Evolutionary conservation across 2,888 invertebrate genomes (phyloP), one percentile per base, ranked within the genome.

Genomic region (Bugulina stolonifera): DNA sequence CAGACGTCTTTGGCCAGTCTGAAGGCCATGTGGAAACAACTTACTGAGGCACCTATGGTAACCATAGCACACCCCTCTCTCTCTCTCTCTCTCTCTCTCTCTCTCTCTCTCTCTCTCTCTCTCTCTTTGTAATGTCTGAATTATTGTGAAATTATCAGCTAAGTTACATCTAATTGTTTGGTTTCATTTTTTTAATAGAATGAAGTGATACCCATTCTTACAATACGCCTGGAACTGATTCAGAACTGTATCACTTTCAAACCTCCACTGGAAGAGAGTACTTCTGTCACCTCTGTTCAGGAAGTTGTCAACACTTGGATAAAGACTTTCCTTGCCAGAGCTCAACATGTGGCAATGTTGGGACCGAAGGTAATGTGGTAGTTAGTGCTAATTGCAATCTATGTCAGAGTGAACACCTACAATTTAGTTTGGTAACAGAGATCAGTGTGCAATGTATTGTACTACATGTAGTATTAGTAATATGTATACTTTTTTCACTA

Each of bases 221-320:
- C 80, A 18, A 80, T 84, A 32, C 79, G 82, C n/a, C 76, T 83
- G 72, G 83, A 83, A 75, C 75, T 84, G 76, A 81, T 83, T 32
- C 82, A 83, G 74, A 80, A 80, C 73, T 74, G 76, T 64, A 80
- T 83, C 2, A 78, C 80, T 35, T 83, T 83, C 79, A 75, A 80
- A 52, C 84, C 84, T 23, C 83, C 83, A 18, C 78, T 84, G 5
- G 83, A 83, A 72, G 80, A 81, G 75, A 77, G 74, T 35, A 81
- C 81, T 2, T 81, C 82, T 3, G 78, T 80, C 23, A 78, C 79
- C 72, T 82, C 83, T 76, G 80, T 83, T 23, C 82, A 81, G 74
- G 84, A 84, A 73, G 77, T 79, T 14, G 80, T 83, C 18, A 75
- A 79, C 35, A 74, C 78, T 35, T 84, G 83, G 83, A 76, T 84